Base-by-base conservation (phyloP, 30 jellyfish, hydroid and myxozoan species). In the Phacellophora camtschatica region DNA sequence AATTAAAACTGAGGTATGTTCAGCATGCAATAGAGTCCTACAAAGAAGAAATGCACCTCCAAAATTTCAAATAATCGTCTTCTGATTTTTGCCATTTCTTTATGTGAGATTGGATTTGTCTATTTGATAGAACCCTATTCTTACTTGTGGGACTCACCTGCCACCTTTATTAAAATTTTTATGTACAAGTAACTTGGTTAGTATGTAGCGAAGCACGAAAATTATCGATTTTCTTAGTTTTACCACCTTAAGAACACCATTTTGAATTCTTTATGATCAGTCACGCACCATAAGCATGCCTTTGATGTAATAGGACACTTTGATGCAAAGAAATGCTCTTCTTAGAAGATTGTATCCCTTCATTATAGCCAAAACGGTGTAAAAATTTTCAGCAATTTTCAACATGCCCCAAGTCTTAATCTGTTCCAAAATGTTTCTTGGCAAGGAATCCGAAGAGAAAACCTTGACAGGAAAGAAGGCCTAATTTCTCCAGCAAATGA, bases 401-500 rank as follows among this genome's bases (percentile, higher is more conserved):
- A 54, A 54, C 69, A 9, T 54, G 69, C 69, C 69, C 34, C 69
- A 54, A 54, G 34, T 54, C 69, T 54, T 54, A 54, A 54, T 54
- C 69, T 54, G 8, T 54, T 54, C 69, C 69, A 54, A n/a, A 8
- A 54, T 54, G 69, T 54, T 54, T 65, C 31, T 65, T 35, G 62
- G 62, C 57, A 65, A 41, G 79, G 62, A 65, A 33, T 65, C 79
- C 57, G 71, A 65, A 41, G 79, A 65, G 66, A 41, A 65, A 65
- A 65, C 79, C 71, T 65, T 65, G 79, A 65, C 79, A 65, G 79
- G 79, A 65, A 65, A 65, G 32, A 65, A 65, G 79, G 62, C 79
- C 79, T 65, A 65, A 65, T 65, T 65, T 65, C 32, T 41, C 71
- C 37, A 56, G 71, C 71, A 56, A 56, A 56, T 56, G 71, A 56